Evolutionary conservation across 1,140 invertebrate genomes (phyloP).

Genomic region (Adelges cooleyi): DNA sequence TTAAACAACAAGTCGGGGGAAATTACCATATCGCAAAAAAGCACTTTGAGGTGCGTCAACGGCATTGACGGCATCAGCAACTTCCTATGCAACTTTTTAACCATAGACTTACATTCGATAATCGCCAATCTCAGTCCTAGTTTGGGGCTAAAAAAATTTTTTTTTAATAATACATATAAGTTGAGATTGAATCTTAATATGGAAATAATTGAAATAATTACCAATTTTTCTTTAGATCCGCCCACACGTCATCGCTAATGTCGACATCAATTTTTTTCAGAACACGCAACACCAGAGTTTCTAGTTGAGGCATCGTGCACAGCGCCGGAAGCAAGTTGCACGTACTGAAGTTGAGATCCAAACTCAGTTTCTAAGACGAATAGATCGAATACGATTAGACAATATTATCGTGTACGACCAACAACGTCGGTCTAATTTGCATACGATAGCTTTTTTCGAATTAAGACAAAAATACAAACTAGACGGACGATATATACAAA

Average conservation of each 20-base stretch:
- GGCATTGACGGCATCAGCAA: constrained; percentile 60
- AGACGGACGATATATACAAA: no score
- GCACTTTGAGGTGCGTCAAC: constrained; percentile 56
- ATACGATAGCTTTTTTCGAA: no score
- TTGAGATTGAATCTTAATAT: no score
- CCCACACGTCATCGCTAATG: constrained; percentile 9
- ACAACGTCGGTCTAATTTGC: no score
- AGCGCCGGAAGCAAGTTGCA: constrained; percentile 13
- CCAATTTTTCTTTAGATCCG: constrained; percentile 16
- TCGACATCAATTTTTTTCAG: background rate
- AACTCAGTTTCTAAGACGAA: constrained; percentile 9
- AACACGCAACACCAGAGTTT: background rate
- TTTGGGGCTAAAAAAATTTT: constrained; percentile 16
- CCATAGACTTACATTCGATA: background rate
- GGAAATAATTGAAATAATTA: background rate
- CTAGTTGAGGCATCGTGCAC: constrained; percentile 12
- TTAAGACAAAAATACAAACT: no score
- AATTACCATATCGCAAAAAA: constrained; percentile 58
- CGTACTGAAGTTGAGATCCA: constrained; percentile 3
- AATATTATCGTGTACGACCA: no score
- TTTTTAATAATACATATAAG: no score
- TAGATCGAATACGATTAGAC: no score
- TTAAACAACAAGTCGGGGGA: constrained; percentile 1
- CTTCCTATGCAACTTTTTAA: constrained; percentile 45
- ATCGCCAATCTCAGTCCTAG: constrained; percentile 10